Conservation (phyloP, 2,888 invertebrate genomes). For the Coleophora deauratella region DNA sequence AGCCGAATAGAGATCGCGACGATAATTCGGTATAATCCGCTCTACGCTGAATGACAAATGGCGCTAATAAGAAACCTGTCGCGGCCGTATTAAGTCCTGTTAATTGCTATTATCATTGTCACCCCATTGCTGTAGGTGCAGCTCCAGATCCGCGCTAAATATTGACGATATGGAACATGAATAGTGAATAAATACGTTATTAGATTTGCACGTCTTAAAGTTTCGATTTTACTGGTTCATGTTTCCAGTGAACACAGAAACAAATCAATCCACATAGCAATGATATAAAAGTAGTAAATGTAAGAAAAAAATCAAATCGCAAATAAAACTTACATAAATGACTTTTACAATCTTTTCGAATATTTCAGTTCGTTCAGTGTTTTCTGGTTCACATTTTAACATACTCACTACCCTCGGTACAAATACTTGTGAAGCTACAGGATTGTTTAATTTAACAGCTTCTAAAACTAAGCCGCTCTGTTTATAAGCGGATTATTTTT, state of each 20-base stretch:
- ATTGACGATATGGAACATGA: no score
- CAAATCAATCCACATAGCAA: no score
- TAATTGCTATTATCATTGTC: slow-evolving; percentile 58
- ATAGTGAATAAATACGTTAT: no score
- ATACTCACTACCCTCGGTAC: background rate
- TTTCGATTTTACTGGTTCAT: no score
- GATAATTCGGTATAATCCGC: slow-evolving; percentile 34
- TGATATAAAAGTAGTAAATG: no score
- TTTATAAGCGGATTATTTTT: slow-evolving; percentile 58
- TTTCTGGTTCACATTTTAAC: no score
- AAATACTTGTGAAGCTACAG: slow-evolving; percentile 26
- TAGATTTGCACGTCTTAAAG: no score
- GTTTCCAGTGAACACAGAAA: no score
- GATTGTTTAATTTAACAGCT: slow-evolving; percentile 39
- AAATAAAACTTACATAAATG: no score
- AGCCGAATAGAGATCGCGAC: slow-evolving; percentile 7
- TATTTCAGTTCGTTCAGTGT: no score
- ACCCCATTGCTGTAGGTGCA: slow-evolving; percentile 13
- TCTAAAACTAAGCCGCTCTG: slow-evolving; percentile 24
- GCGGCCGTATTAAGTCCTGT: slow-evolving; percentile 54
- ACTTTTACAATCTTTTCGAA: no score
- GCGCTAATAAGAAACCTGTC: slow-evolving; percentile 72
- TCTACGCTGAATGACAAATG: slow-evolving; percentile 50
- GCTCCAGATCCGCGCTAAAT: background rate
- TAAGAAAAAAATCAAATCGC: no score